Base-by-base conservation (phyloP, 2,797 vertebrate species). In the Ceryle rudis region DNA sequence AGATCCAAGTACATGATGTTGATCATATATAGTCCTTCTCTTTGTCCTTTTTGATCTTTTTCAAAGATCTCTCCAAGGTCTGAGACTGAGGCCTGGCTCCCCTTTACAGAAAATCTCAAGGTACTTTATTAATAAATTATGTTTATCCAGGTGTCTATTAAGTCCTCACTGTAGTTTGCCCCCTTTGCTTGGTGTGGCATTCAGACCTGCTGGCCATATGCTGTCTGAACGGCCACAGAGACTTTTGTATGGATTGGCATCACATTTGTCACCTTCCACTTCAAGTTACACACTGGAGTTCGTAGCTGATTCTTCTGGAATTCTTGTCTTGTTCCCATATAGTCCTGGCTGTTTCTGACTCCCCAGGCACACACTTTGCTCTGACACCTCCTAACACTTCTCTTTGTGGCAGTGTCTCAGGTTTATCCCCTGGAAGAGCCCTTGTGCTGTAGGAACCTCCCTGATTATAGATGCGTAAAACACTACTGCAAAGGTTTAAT, bases 121-220 rank as follows among this genome's bases (percentile, higher is more conserved):
- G 22, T 8, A 11, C n/a, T 64, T 83, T 11, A 14, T 42, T 29
- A 19, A 62, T 13, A 19, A 75, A 54, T 72, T 17, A 29, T 26
- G 4, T 37, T 51, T 35, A 23, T 31, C 19, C 8, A 62, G 26
- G 46, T 66, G 21, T 29, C 61, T 26, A 0, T 37, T 9, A 46
- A 31, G 16, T 65, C 33, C n/a, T 62, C 8, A 2, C 25, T 31
- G 33, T 47, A 21, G 29, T 17, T 58, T 47, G 16, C 35, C 62
- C 18, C 46, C 21, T 1, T 8, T 15, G 6, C 65, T 51, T 51
- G 65, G 14, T 64, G 70, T 60, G 44, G 44, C 65, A 16, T 14
- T 62, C 28, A 29, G 35, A 51, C 13, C 19, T 0, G 0, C 28
- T 42, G 44, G 13, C 25, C 26, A 4, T 4, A 3, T 25, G 44